phyloP scores from a whole-genome alignment of 2,888 invertebrate genomes.

The Tethea ocularis region DNA sequence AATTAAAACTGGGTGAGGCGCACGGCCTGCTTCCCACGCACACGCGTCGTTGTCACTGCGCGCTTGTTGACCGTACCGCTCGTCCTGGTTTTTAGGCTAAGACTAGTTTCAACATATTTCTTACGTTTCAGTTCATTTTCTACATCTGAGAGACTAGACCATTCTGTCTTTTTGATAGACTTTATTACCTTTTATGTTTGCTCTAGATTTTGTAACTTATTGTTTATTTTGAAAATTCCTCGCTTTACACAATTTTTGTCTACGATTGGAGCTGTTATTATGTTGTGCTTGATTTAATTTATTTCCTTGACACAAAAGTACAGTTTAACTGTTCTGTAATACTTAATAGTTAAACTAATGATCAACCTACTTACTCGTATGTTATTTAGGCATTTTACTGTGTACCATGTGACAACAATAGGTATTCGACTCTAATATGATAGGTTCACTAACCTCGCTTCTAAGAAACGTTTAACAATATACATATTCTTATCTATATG shows the following conservation, averaged over 20 bases:
- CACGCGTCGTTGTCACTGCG: slow-evolving; percentile 20
- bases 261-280: not conserved
- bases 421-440: slow-evolving; percentile 35
- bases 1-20: slow-evolving; percentile 55
- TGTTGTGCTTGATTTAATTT: not conserved
- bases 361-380: slow-evolving; percentile 9
- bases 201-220: not conserved
- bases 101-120: slow-evolving; percentile 1
- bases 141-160: not conserved
- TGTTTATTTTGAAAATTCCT: slow-evolving; percentile 4
- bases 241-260: not conserved
- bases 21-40: slow-evolving; percentile 64
- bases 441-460: slow-evolving; percentile 51
- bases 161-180: not conserved
- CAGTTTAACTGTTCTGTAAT: slow-evolving; percentile 16
- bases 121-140: not conserved
- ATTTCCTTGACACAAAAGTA: slow-evolving; percentile 5
- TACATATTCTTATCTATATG: slow-evolving; percentile 25
- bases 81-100: slow-evolving; percentile 42
- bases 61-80: slow-evolving; percentile 42
- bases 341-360: slow-evolving; percentile 20
- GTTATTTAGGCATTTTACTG: not conserved
- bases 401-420: slow-evolving; percentile 35
- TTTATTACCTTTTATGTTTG: not conserved
- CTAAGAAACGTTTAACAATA: slow-evolving; percentile 40